A percentile compares a stretch with the other conserved stretches of the same genome.
Evolutionary conservation across 2,113 vertebrate species (phyloP).

Genomic region (Myrmecobius fasciatus): DNA sequence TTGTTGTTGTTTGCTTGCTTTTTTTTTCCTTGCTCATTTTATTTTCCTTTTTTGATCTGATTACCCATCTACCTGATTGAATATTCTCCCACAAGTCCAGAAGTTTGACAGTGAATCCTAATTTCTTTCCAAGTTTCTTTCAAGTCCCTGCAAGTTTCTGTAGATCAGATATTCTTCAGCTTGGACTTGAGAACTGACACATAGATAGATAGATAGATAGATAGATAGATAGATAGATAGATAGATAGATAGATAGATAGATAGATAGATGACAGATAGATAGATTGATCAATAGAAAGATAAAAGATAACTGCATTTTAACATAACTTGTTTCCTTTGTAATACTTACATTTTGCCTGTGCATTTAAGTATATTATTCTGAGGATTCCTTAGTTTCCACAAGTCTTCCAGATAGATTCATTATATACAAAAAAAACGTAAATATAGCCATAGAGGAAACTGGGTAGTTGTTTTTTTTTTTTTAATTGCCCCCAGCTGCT

Average conservation of each 20-base stretch:
- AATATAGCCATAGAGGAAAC: not conserved
- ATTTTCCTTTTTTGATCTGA: no score
- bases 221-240: no score
- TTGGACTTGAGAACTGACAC: not conserved
- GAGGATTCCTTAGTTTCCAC: not conserved
- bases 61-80: not conserved
- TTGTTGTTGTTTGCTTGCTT: no score
- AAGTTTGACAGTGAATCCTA: not conserved
- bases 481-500: not conserved
- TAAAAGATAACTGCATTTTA: not conserved
- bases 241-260: not conserved
- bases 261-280: no score
- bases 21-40: no score
- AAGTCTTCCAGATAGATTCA: not conserved
- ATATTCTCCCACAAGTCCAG: not conserved
- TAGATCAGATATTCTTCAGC: not conserved
- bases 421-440: not conserved
- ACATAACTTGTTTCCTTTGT: not conserved
- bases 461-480: not conserved
- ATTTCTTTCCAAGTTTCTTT: not conserved
- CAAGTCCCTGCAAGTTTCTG: not conserved
- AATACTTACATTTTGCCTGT: not conserved
- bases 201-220: not conserved
- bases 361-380: not conserved
- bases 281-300: no score